Percentiles rank a stretch among this genome's conserved stretches.
Conservation (phyloP, 2,113 vertebrate genomes). For the Himantopus leucocephalus region DNA sequence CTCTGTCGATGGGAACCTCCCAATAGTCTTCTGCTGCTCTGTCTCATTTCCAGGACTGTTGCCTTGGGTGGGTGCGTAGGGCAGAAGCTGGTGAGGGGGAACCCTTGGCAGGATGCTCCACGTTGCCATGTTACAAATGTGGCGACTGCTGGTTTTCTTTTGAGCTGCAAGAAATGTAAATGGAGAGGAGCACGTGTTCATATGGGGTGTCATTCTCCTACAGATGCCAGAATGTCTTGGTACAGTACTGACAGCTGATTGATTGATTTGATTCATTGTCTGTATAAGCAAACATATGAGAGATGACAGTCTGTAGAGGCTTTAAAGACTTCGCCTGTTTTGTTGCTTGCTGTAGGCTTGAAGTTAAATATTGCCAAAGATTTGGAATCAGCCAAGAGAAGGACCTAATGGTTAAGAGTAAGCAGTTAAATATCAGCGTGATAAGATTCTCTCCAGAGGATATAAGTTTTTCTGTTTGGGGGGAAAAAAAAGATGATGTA, state of each 20-base stretch:
- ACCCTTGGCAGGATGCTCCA: background rate
- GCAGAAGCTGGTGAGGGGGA: background rate
- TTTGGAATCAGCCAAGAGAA: background rate
- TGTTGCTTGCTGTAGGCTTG: constrained; percentile 16
- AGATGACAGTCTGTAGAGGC: constrained; percentile 22
- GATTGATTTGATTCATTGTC: constrained; percentile 35
- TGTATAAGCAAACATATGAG: background rate
- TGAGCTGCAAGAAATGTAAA: background rate
- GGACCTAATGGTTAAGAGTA: background rate
- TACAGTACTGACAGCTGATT: constrained; percentile 25
- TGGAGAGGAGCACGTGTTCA: background rate
- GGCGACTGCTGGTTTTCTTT: background rate
- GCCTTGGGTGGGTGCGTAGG: background rate
- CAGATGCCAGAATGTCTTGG: background rate
- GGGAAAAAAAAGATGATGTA: background rate
- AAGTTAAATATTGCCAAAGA: constrained; percentile 10
- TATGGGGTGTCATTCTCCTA: background rate
- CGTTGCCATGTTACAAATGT: background rate
- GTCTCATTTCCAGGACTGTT: background rate
- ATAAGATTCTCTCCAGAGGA: background rate
- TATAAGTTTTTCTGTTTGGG: background rate
- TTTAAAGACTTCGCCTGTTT: background rate
- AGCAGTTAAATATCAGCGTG: background rate
- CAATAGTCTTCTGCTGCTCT: background rate
- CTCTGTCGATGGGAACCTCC: background rate